phyloP scores from a whole-genome alignment of 2,113 vertebrate species.

The Grus americana region DNA sequence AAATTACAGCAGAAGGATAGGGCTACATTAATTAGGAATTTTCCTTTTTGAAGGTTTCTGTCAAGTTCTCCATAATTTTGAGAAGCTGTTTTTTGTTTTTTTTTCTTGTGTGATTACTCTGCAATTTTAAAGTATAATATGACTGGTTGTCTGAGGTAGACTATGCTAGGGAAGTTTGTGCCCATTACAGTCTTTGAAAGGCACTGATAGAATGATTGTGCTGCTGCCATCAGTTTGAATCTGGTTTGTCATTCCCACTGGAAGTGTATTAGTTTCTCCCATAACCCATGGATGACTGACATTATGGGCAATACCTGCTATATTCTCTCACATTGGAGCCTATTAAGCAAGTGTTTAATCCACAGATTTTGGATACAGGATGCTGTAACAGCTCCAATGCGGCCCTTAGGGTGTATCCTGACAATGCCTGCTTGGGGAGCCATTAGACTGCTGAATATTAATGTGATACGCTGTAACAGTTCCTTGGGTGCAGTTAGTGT shows the following conservation, averaged over 20 bases:
- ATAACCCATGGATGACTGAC: background rate
- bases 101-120: background rate
- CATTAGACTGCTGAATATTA: background rate
- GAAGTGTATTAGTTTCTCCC: background rate
- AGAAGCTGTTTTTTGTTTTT: background rate
- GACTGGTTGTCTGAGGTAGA: background rate
- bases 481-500: background rate
- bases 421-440: background rate
- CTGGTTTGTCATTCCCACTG: background rate
- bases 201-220: background rate
- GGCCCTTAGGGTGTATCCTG: background rate
- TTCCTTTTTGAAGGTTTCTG: background rate
- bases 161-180: background rate
- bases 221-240: background rate
- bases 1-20: background rate
- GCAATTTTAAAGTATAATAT: background rate
- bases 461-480: background rate
- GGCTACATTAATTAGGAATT: background rate
- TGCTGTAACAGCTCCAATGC: background rate
- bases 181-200: background rate
- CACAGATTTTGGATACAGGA: conserved; percentile 12
- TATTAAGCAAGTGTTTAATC: conserved; percentile 15
- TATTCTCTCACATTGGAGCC: background rate
- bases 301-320: background rate
- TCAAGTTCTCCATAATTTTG: background rate